Conservation (phyloP, 2,113 vertebrate genomes). For the Halichoerus grypus region DNA sequence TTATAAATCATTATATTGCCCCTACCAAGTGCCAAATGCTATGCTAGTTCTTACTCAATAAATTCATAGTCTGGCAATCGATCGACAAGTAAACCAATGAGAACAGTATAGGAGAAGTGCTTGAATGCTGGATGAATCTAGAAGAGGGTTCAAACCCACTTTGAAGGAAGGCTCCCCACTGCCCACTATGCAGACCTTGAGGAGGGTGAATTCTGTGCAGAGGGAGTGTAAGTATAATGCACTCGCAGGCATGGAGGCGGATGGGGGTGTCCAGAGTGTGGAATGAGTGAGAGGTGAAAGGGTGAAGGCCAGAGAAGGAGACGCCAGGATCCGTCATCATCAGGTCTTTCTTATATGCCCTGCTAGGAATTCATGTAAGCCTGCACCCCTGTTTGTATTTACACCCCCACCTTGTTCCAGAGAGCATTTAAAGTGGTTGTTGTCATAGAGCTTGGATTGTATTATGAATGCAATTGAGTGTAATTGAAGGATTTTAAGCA, state of each 20-base stretch:
- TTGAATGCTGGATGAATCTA: background rate
- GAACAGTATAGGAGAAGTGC: background rate
- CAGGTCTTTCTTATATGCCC: background rate
- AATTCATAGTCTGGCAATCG: accelerated
- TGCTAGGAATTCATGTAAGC: background rate
- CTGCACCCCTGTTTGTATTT: background rate
- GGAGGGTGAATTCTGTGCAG: background rate
- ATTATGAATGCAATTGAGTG: constrained; percentile 72
- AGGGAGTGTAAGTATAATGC: background rate
- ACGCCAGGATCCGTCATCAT: background rate
- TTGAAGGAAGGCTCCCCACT: background rate
- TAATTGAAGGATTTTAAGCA: constrained; percentile 77
- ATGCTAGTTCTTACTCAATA: background rate
- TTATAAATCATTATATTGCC: background rate
- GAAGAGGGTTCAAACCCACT: background rate
- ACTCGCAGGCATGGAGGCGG: background rate
- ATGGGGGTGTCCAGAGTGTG: accelerated
- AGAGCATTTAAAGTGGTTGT: constrained; percentile 61
- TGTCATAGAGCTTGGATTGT: constrained; percentile 51
- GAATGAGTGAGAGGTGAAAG: background rate
- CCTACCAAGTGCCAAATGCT: background rate
- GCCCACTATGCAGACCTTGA: background rate
- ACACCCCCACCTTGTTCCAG: constrained; percentile 15
- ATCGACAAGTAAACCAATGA: background rate
- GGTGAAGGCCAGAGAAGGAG: background rate